Evolutionary conservation across 1,140 invertebrate species (phyloP).

Genomic region (Drosophila murphyi): DNA sequence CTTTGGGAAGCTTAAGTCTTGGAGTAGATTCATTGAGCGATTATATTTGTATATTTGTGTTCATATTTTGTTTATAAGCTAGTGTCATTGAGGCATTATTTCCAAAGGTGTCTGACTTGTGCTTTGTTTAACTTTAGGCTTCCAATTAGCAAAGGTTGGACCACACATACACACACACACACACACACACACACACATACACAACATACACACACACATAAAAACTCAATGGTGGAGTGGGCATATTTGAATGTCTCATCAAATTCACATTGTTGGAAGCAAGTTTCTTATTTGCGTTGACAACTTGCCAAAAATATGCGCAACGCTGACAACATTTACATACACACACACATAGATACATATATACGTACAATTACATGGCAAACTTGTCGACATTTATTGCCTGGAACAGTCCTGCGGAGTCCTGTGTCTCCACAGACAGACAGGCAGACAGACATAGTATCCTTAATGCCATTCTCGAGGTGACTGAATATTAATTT

Average conservation of each 20-base stretch:
- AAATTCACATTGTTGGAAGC: slow-evolving; percentile 69
- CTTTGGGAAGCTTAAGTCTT: too few species aligned
- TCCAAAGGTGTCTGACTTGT: slow-evolving; percentile 31
- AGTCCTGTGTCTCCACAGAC: slow-evolving; percentile 3
- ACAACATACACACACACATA: neutral
- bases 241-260: slow-evolving; percentile 66
- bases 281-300: slow-evolving; percentile 68
- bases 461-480: slow-evolving; percentile 14
- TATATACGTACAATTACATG: slow-evolving; percentile 6
- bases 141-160: slow-evolving; percentile 63
- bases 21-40: too few species aligned
- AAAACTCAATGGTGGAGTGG: neutral
- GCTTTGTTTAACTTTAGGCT: slow-evolving; percentile 54
- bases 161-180: neutral
- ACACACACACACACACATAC: slow-evolving; percentile 7
- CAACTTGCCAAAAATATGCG: slow-evolving; percentile 73
- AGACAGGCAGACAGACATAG: neutral
- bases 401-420: slow-evolving; percentile 33
- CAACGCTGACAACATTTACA: slow-evolving; percentile 16
- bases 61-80: neutral
- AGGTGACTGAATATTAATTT: slow-evolving; percentile 76
- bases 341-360: slow-evolving; percentile 17
- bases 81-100: slow-evolving; percentile 14
- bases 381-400: slow-evolving; percentile 69
- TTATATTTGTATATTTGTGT: too few species aligned